Conservation (phyloP, 2,113 vertebrate genomes). For the Zosterops japonicus region DNA sequence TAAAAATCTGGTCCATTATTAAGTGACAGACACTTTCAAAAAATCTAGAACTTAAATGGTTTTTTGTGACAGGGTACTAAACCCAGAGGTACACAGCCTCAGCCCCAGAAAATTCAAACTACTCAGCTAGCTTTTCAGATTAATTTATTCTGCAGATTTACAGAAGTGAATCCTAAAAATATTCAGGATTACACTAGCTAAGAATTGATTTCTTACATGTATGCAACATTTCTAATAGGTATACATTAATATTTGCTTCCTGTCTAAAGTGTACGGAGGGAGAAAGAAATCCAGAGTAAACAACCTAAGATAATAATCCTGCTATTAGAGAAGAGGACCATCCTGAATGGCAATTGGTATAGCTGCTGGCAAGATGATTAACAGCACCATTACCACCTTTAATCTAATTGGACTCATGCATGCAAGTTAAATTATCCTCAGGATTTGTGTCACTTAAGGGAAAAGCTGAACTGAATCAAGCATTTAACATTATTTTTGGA, state of each 20-base stretch:
- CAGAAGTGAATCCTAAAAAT: background rate
- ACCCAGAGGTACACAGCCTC: background rate
- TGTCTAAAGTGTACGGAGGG: background rate
- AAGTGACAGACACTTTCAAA: background rate
- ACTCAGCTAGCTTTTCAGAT: background rate
- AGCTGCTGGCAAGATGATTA: background rate
- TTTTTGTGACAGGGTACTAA: background rate
- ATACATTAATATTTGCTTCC: background rate
- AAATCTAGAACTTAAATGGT: background rate
- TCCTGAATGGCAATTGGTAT: background rate
- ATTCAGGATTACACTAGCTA: background rate
- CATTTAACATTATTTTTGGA: constrained; percentile 34
- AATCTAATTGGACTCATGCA: background rate
- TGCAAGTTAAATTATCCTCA: background rate
- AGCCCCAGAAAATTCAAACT: background rate
- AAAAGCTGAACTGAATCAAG: constrained; percentile 31
- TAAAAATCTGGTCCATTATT: background rate
- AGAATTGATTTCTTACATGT: background rate
- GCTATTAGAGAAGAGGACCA: background rate
- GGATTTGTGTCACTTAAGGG: constrained; percentile 13
- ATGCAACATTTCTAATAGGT: background rate
- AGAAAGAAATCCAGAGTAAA: background rate
- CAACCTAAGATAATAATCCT: background rate
- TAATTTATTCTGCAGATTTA: background rate
- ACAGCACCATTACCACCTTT: background rate